Evolutionary conservation across 2,888 invertebrate species (phyloP), one percentile per base, ranked within the genome.

Genomic region (Myathropa florea): DNA sequence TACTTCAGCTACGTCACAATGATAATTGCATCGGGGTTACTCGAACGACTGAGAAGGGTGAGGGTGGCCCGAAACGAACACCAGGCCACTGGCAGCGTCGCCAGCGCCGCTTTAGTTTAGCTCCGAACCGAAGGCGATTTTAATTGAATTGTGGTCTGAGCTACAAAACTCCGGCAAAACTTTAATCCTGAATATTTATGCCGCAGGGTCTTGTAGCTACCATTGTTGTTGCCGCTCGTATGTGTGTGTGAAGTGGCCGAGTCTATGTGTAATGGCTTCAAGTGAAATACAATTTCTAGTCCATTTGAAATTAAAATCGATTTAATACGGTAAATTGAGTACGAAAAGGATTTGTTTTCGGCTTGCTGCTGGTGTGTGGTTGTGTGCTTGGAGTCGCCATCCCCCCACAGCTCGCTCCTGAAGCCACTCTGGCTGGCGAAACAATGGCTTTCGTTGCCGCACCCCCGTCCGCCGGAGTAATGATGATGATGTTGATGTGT

Each of bases 181-280:
- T 78, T 86, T 78, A 86, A 86, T 86, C 82, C 86, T 78, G 78
- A 75, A 83, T 83, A 83, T 86, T 86, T 83, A 86, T 86, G 70
- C 73, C 70, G 36, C 73, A 65, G 83, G 75, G 28, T 68, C n/a
- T 12, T 30, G 21, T 61, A 33, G 12, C 14, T 23, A 36, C 46
- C 3, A 2, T 63, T 36, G 57, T 55, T 68, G 75, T 68, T 71
- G 59, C 36, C 61, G 24, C 24, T 39, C 53, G 28, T 36, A 36
- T 39, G 68, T 60, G 71, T 65, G 68, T n/a, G 36, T 39, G 57
- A 26, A 18, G 33, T 55, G 26, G 3, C 33, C 24, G 24, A 57
- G 28, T 65, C 46, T 63, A 65, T 65, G 26, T 77, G 23, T 63
- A 60, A 60, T 77, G 55, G 76, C 61, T 76, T 24, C 55, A 12